A percentile compares a stretch with the other conserved stretches of the same genome.
phyloP scores from a whole-genome alignment of 2,797 vertebrate genomes.

The Gadopsis bispinosus region DNA sequence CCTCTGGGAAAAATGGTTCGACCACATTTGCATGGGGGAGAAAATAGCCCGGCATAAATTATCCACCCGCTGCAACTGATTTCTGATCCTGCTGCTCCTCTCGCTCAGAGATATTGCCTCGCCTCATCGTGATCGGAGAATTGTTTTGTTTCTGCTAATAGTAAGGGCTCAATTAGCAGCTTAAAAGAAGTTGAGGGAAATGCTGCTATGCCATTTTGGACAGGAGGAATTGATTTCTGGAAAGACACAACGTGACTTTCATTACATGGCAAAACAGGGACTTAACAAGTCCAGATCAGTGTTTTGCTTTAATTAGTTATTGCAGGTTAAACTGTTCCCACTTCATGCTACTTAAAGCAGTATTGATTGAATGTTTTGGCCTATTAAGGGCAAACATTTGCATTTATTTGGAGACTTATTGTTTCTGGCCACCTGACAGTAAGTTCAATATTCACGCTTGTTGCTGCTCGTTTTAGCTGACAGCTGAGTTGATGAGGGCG shows the following conservation, averaged over 20 bases:
- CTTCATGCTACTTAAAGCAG: background rate
- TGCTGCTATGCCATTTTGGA: background rate
- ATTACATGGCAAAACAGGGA: background rate
- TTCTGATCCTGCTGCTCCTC: conserved; percentile 65
- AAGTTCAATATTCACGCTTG: too few relatives aligned
- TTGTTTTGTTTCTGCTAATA: conserved; percentile 73
- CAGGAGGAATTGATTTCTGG: conserved; percentile 9
- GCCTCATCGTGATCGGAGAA: conserved; percentile 60
- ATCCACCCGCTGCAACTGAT: conserved; percentile 64
- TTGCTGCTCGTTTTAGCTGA: too few relatives aligned
- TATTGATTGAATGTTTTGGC: background rate
- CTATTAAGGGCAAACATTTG: background rate
- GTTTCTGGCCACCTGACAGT: background rate
- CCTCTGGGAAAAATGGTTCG: conserved; percentile 69
- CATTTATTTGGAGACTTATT: background rate
- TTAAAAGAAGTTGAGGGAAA: conserved; percentile 33
- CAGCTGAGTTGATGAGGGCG: background rate
- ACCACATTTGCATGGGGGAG: conserved; percentile 73
- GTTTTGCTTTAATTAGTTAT: background rate
- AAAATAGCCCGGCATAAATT: conserved; percentile 76
- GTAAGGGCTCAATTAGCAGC: conserved; percentile 68
- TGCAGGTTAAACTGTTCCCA: background rate
- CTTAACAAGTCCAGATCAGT: background rate
- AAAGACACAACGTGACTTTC: background rate
- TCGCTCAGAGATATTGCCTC: conserved; percentile 37